Evolutionary conservation across 2,113 vertebrate species (phyloP), one percentile per base, ranked within the genome.

Genomic region (Scomber colias): DNA sequence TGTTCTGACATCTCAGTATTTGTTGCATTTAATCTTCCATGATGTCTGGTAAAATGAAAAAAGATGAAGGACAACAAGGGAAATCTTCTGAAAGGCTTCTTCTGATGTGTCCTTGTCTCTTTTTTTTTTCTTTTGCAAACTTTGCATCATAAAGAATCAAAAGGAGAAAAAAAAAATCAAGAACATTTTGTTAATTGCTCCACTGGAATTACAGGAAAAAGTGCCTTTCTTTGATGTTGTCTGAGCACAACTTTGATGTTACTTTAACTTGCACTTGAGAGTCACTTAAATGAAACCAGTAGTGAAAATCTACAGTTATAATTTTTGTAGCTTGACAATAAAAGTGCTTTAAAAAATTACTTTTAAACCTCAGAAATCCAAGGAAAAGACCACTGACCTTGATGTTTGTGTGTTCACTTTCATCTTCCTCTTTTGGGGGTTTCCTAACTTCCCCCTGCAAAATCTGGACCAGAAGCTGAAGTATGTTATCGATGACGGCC

Each of bases 401-500:
- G 17, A 68, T 62, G 35, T 77, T 49, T 2, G 79, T 11, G 7
- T 64, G 69, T 80, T 92, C 89, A 27, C 3, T 40, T n/a, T 73
- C 74, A 31, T 72, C 75, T 19, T 65, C 69, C 12, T 83, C 77
- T 8, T 68, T 55, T 5, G 12, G 59, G 44, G 30, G 48, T 83
- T 87, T 82, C 21, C 53, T 62, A 0, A 93, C 82, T 60, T 89
- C 93, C 0, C 12, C 56, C 87, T 96, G 96, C 69, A 99, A 93
- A 49, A 96, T 60, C 0, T 48, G 56, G 1, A 96, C 93, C 0
- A 97, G 70, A 17, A 87, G 94, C 54, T 93, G 90, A 45, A 99
- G 93, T 56, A 94, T 71, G 75, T 97, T 84, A 5, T 94, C 96
- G 79, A 96, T 85, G 60, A 99, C 92, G 67, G 96, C 81, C 0